These are phyloP conservation scores for Operophtera brumata DNA, from an alignment of 2,888 invertebrate species.

Conservation along the genomic window DNA sequence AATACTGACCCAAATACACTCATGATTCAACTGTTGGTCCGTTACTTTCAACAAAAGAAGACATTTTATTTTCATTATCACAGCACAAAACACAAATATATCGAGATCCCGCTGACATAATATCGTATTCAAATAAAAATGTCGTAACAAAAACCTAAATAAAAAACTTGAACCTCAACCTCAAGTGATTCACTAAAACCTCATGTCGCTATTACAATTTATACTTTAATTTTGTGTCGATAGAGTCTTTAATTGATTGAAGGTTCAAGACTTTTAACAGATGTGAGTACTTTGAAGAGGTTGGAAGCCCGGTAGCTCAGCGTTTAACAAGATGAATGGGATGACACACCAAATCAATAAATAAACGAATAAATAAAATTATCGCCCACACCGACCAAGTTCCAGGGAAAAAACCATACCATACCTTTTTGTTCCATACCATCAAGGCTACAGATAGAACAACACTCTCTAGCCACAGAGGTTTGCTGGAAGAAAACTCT, in stretches of 20 bases:
- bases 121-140: conserved; percentile 64
- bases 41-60: conserved; percentile 56
- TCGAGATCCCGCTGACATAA: conserved; percentile 65
- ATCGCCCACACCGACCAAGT: conserved; percentile 59
- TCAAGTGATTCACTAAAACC: conserved; percentile 70
- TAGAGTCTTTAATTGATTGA: conserved; percentile 39
- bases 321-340: conserved; percentile 62
- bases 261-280: conserved; percentile 6
- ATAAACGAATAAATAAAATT: conserved; percentile 46
- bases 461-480: too few relatives aligned
- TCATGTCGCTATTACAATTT: conserved; percentile 33
- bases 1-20: conserved; percentile 29
- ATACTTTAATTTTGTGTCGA: conserved; percentile 28
- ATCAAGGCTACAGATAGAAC: too few relatives aligned
- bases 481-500: too few relatives aligned
- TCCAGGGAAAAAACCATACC: neutral
- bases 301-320: conserved; percentile 68
- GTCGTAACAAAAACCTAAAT: conserved; percentile 51
- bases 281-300: conserved; percentile 35
- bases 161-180: conserved; percentile 42
- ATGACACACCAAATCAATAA: conserved; percentile 62
- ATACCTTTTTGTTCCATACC: too few relatives aligned
- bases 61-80: conserved; percentile 59
- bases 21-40: conserved; percentile 32
- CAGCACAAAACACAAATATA: conserved; percentile 50